Evolutionary conservation across 2,113 vertebrate genomes (phyloP), one percentile per base, ranked within the genome.

Genomic region (Ovis aries): DNA sequence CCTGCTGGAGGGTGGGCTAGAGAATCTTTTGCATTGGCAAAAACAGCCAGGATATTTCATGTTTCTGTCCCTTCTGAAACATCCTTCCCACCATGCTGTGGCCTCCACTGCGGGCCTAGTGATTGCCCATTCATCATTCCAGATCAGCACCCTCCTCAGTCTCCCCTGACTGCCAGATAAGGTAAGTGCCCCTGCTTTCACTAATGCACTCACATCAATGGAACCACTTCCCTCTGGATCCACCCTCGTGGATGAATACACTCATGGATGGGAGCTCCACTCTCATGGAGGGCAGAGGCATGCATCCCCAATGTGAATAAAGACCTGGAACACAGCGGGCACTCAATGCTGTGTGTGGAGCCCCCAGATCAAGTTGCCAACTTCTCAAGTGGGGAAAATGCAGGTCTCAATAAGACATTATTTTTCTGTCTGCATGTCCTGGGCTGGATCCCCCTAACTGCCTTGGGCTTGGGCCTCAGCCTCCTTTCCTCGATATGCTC

Each of bases 281-380:
- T 71, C 64, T 71, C n/a, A 71, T 36, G 19, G 2, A 23, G 33
- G 29, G 10, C 36, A 50, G 16, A 33, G 11, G 12, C n/a, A 29
- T 25, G 23, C 1, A 9, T n/a, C 29, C n/a, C 5, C 7, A 2
- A 1, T 19, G 25, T 21, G 5, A 31, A 15, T 27, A 33, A 27
- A 74, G 33, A 57, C 62, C 11, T 43, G 48, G 7, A 8, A 27
- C 19, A 36, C 4, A 10, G 55, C 3, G 3, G 53, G 25, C 0
- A 1, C 16, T 87, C 52, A 16, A 1, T 6, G 7, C 57, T 77
- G 1, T n/a, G 5, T 31, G 31, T 13, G 48, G 33, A 19, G 23
- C 11, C 53, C 21, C 74, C 40, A 91, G 36, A 93, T 64, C 40
- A 29, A 82, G 27, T 33, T 7, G 16, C n/a, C 11, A 15, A 50